Evolutionary conservation across 2,888 invertebrate species (phyloP).

Genomic region (Odontomyia ornata): DNA sequence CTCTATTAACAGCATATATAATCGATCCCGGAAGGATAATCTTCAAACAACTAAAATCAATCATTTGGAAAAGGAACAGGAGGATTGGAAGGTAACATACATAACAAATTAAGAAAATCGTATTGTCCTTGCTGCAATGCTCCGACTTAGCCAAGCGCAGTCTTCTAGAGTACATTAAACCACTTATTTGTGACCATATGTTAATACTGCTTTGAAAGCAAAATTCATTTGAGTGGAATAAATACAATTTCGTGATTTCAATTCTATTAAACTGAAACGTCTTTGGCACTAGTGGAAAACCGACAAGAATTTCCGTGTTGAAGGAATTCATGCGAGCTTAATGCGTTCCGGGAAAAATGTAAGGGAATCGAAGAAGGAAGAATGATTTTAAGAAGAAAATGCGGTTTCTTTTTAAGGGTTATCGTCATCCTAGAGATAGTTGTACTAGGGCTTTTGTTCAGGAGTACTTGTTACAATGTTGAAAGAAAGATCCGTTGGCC

Average conservation of each 20-base stretch:
- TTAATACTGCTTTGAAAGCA: constrained; percentile 9
- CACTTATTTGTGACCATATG: constrained; percentile 24
- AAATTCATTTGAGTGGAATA: constrained; percentile 42
- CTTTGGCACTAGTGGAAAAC: not conserved
- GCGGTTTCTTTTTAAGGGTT: not conserved
- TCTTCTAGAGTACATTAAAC: not conserved
- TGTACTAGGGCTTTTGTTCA: too few species aligned
- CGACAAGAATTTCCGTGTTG: not conserved
- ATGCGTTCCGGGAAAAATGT: not conserved
- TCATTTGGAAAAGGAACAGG: constrained; percentile 30
- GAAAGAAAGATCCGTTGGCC: too few species aligned
- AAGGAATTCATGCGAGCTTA: not conserved
- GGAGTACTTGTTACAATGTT: too few species aligned
- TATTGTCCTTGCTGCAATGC: constrained; percentile 27
- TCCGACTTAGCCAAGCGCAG: not conserved
- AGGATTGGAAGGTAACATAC: constrained; percentile 25
- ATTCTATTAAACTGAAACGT: constrained; percentile 27
- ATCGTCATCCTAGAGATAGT: too few species aligned
- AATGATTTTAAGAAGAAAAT: not conserved
- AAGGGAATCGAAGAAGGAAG: not conserved
- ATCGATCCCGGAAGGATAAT: constrained; percentile 33
- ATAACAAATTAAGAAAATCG: constrained; percentile 35
- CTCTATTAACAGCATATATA: not conserved
- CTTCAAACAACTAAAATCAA: constrained; percentile 19
- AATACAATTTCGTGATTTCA: constrained; percentile 29